Evolutionary conservation across 2,888 invertebrate species (phyloP), one percentile per base, ranked within the genome.

Genomic region (Hyppa rectilinea): DNA sequence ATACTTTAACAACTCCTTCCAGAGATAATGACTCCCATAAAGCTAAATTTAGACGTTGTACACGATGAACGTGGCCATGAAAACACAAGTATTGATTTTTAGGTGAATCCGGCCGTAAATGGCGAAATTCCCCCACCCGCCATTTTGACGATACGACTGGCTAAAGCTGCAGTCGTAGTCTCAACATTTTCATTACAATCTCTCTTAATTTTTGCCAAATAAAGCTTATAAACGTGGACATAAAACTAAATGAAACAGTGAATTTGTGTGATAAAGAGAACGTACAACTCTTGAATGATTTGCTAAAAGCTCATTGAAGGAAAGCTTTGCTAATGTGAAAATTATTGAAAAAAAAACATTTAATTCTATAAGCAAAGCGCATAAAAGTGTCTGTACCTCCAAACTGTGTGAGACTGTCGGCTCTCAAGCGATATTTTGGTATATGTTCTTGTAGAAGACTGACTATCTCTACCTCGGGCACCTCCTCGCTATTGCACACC

Each of bases 381-480:
- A 70, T 66, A 71, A 83, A 81, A 77, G 69, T 78, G 31, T 82
- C 40, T 74, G 71, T 95, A 97, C 99, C 99, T 96, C 98, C 97
- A 96, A 99, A 99, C 93, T 98, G 97, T 52, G 99, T 99, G 87
- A 99, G 97, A 85, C 98, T 98, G 96, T 99, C 99, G 70, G 99
- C 99, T 92, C 99, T 97, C 79, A 99, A 97, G 91, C 97, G 98
- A 95, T 99, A 99, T 91, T 98, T 97, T 65, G 99, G 99, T 93
- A 99, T 98, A 95, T 98, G 98, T 94, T 99, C 99, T 96, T 99
- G 98, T 86, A 99, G 96, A 85, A 99, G 96, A 93, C 99, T 99
- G 94, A 99, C 98, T 90, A 99, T 98, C 96, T 99, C 99, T 90
- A 99, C 99, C 97, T 99, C 99, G 80, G 99, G 98, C 94, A 99